phyloP scores from a whole-genome alignment of 2,888 invertebrate species.

The Acanthosepion esculentum region DNA sequence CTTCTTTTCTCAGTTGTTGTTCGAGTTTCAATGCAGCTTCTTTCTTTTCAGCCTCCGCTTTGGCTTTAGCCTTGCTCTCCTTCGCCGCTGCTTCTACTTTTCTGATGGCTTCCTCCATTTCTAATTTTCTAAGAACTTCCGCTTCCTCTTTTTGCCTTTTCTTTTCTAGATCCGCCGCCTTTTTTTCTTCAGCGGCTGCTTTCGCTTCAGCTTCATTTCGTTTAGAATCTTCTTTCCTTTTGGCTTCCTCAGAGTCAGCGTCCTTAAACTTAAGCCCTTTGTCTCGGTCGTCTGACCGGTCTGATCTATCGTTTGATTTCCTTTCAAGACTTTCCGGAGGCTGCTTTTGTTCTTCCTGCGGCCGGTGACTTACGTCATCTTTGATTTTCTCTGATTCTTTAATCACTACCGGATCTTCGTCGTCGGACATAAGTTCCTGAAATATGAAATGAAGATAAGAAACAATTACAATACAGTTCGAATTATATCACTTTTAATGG shows the following conservation, averaged over 20 bases:
- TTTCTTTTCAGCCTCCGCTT: conserved; percentile 34
- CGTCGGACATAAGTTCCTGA: not conserved
- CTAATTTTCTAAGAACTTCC: conserved; percentile 34
- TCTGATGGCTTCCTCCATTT: conserved; percentile 44
- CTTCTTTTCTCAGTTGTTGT: conserved; percentile 41
- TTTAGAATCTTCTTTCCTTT: not conserved
- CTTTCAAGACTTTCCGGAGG: not conserved
- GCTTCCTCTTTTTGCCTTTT: conserved; percentile 36
- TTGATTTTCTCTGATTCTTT: not conserved
- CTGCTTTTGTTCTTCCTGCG: not conserved
- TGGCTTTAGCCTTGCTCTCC: not conserved
- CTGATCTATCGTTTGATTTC: not conserved
- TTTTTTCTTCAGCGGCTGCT: not conserved
- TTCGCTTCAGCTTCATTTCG: conserved; percentile 39
- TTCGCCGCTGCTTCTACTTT: conserved; percentile 23
- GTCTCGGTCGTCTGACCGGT: not conserved
- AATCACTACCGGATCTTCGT: not conserved
- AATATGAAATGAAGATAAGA: not conserved
- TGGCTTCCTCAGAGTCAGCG: not conserved
- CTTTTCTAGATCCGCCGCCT: not conserved
- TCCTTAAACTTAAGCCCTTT: not conserved
- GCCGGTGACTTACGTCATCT: not conserved
- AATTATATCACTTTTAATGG: too few species aligned
- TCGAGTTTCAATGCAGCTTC: conserved; percentile 34
- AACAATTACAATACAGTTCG: not conserved